A percentile compares a stretch with the other conserved stretches of the same genome.
These are phyloP conservation scores for Gulo gulo DNA, from an alignment of 2,113 vertebrate species.

Conservation along the genomic window DNA sequence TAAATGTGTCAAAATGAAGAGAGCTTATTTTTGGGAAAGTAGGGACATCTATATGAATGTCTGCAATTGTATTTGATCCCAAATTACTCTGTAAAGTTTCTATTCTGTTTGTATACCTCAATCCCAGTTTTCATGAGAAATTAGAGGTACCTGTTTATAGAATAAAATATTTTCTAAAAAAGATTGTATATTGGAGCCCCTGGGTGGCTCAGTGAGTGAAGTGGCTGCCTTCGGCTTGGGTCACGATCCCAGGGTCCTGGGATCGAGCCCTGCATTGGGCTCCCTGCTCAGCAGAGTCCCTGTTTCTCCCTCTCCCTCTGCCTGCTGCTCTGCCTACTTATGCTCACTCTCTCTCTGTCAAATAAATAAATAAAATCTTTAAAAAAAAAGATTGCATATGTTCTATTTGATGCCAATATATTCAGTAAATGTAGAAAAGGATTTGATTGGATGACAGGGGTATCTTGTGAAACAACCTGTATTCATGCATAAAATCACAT, in stretches of 20 bases:
- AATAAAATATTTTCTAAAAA: not conserved
- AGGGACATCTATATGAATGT: not conserved
- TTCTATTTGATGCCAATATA: not conserved
- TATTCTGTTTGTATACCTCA: not conserved
- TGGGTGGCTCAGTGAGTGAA: too few species aligned
- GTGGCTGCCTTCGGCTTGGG: too few species aligned
- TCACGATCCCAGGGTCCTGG: too few species aligned
- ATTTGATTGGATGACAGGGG: not conserved
- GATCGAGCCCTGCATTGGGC: too few species aligned
- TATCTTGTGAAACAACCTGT: not conserved
- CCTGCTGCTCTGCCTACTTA: too few species aligned
- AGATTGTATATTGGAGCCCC: not conserved
- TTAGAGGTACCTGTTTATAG: not conserved
- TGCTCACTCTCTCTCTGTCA: too few species aligned
- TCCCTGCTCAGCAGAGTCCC: too few species aligned
- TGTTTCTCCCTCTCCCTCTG: too few species aligned
- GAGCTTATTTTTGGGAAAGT: not conserved
- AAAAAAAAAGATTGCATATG: not conserved
- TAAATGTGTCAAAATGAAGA: slow-evolving; percentile 8
- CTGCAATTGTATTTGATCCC: not conserved
- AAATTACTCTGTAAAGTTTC: not conserved
- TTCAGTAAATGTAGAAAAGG: not conserved
- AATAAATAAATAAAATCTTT: too few species aligned
- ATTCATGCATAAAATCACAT: not conserved
- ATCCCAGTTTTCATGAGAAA: not conserved